Evolutionary conservation across 2,888 invertebrate genomes (phyloP), one percentile per base, ranked within the genome.

Genomic region (Lasius fuliginosus): DNA sequence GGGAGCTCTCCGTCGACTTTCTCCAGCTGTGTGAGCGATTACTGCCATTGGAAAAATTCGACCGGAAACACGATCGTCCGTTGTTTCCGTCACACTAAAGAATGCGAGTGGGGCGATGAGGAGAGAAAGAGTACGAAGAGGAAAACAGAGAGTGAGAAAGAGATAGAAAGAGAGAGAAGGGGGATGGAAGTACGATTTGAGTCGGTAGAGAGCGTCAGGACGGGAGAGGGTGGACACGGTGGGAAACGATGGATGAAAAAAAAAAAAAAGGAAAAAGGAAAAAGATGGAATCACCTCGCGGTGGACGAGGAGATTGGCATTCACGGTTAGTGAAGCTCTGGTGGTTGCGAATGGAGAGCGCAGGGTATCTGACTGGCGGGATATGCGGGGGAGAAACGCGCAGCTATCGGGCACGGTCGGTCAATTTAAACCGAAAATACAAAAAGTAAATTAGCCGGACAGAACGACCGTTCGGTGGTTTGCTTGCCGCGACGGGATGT

Each of bases 391-490:
- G 58, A 33, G 79, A 46, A 58, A 42, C 60, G 65, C 74, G 89
- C 88, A 88, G 84, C 90, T 90, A 91, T 91, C 90, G 90, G 89
- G 90, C 86, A 89, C 90, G 92, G 90, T 90, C 88, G 92, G 93
- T 93, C 93, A 92, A 94, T 94, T 94, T 93, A 91, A 94, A 94
- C 92, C 90, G 93, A 93, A 94, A 94, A 94, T 94, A 93, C 93
- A 94, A 94, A 94, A 94, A 94, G 94, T 93, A 94, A 94, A 94
- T 94, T 94, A 94, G 92, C 93, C 91, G 91, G 91, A 93, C 92
- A 86, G 90, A 90, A 90, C 88, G 89, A 89, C 87, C 89, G 87
- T 88, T 89, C 89, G 90, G 90, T 77, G 93, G 93, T 90, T 90
- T 90, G 87, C 84, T 82, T 84, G 84, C 79, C 83, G 68, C 62